These are phyloP conservation scores for Adineta ricciae DNA, from an alignment of 2,888 invertebrate species.

Conservation along the genomic window DNA sequence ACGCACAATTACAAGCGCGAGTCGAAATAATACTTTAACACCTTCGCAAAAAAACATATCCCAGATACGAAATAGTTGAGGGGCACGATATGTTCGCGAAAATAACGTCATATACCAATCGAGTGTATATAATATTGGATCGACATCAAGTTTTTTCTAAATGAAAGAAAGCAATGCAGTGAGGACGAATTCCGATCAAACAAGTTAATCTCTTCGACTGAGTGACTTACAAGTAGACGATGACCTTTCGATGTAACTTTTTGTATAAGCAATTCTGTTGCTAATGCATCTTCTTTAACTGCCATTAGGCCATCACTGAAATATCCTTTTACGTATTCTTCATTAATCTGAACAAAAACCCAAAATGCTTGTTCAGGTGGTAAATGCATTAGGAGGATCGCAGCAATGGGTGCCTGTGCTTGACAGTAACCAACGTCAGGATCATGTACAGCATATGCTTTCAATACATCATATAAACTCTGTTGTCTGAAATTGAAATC, in stretches of 20 bases:
- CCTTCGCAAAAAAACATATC: slow-evolving; percentile 21
- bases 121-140: slow-evolving; percentile 21
- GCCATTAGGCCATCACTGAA: slow-evolving; percentile 62
- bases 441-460: slow-evolving; percentile 85
- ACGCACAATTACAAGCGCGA: not conserved
- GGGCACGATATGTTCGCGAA: not conserved
- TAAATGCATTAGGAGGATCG: slow-evolving; percentile 94
- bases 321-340: slow-evolving; percentile 82
- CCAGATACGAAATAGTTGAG: slow-evolving; percentile 6
- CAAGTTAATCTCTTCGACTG: no score
- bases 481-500: slow-evolving; percentile 13
- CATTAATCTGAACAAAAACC: slow-evolving; percentile 91
- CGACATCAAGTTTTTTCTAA: slow-evolving; percentile 10
- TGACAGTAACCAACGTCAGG: slow-evolving; percentile 91
- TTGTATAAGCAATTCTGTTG: slow-evolving; percentile 2
- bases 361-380: slow-evolving; percentile 94
- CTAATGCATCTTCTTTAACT: slow-evolving; percentile 20
- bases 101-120: slow-evolving; percentile 22
- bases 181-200: no score
- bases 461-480: slow-evolving; percentile 63
- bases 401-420: slow-evolving; percentile 92
- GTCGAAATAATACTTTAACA: slow-evolving; percentile 22
- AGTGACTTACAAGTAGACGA: not conserved
- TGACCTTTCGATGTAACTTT: not conserved
- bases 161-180: not conserved